Evolutionary conservation across 1,140 invertebrate genomes (phyloP), one percentile per base, ranked within the genome.

Genomic region (Marisa cornuarietis): DNA sequence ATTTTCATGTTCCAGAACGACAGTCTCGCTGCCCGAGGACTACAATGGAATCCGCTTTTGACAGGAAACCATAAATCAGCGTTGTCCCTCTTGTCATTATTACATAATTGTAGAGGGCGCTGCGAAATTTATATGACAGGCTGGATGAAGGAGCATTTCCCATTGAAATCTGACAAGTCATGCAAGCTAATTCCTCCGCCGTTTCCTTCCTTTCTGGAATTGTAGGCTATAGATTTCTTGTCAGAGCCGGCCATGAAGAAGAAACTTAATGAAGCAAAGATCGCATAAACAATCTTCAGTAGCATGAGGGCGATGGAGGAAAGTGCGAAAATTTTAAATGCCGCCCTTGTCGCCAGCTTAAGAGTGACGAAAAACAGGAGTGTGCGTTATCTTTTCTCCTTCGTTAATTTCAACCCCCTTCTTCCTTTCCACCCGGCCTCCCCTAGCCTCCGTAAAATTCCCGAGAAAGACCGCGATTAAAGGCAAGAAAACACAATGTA

Each of bases 81-180:
- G 52, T 69, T 77, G 54, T 69, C 68, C n/a, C 63, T 52, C 76
- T 77, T 69, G 76, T 69, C 63, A 77, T 77, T 77, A 77, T 77
- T 68, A 77, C 76, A 77, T 77, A 77, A 77, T 77, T 77, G 76
- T 77, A 20, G 63, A 77, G 24, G 11, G 76, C n/a, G 26, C 11
- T 51, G 63, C 42, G 65, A 77, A 65, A 77, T 77, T 77, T 77
- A 77, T 77, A 54, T 68, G 76, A 65, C 76, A 77, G 76, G 65
- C 63, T 42, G 76, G 76, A 77, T 77, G 76, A 77, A 69, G 49
- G 42, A 77, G 63, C 63, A 77, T 77, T 77, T 68, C 42, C 26
- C 76, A 69, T 77, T 77, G 63, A 77, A 69, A 77, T 69, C 76
- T 52, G 65, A 69, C 76, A 68, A 77, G 42, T 77, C 76, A n/a